Percentiles rank a stretch among this genome's conserved stretches.
Evolutionary conservation across 2,888 invertebrate genomes (phyloP).

Genomic region (Noctua janthina): DNA sequence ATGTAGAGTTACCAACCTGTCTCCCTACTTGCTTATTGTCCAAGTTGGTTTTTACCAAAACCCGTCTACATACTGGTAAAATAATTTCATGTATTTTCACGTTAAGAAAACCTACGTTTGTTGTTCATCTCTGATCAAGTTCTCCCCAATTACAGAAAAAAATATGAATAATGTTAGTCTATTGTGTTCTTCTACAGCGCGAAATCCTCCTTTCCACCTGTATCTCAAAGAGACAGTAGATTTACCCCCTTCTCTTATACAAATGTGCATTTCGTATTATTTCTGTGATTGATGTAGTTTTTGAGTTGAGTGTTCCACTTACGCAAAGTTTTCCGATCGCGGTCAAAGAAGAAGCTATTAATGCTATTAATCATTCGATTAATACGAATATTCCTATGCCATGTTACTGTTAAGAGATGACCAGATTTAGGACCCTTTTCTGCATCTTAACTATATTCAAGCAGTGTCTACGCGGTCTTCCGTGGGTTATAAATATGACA

Average conservation of each 20-base stretch:
- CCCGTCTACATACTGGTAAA: not conserved
- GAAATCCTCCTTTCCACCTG: not conserved
- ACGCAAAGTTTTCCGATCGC: not conserved
- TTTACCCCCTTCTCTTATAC: no score
- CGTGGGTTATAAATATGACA: not conserved
- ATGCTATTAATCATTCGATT: not conserved
- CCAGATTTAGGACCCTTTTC: not conserved
- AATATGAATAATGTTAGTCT: not conserved
- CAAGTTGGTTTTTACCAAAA: not conserved
- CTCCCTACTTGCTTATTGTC: constrained; percentile 5
- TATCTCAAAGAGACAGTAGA: not conserved
- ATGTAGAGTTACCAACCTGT: constrained; percentile 29
- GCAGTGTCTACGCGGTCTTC: not conserved
- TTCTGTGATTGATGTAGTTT: not conserved
- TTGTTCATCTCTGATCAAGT: not conserved
- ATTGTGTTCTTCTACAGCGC: not conserved
- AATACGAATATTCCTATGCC: not conserved
- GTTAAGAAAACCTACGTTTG: not conserved
- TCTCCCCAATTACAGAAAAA: not conserved
- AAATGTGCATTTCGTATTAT: not conserved
- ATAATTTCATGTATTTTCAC: not conserved
- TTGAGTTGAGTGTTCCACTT: not conserved
- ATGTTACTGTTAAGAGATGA: no score
- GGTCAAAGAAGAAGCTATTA: not conserved
- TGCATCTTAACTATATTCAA: not conserved